Base-by-base conservation (phyloP, 2,113 vertebrate genomes). In the Phalacrocorax aristotelis region DNA sequence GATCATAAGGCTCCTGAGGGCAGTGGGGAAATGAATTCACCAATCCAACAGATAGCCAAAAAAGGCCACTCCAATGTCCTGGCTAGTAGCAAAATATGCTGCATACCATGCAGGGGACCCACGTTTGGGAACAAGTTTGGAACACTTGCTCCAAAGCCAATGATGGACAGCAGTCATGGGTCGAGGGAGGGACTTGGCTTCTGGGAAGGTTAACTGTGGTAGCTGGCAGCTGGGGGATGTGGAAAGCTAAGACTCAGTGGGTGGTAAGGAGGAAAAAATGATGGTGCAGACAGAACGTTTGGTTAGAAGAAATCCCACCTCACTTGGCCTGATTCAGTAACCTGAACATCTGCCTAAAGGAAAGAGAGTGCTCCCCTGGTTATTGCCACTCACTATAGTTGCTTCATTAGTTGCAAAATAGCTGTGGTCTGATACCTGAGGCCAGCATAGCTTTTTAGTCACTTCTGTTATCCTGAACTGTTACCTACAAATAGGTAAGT, bases 41-140 rank as follows among this genome's bases (percentile, higher is more conserved):
- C 46, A 87, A 14, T 57, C 65, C 55, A 48, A 79, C 58, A 71
- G 55, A 32, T 30, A 91, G 83, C 29, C 38, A 76, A 57, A 93
- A 93, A 77, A 64, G 60, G 61, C 66, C 83, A 85, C 26, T 14
- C 10, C 1, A 3, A 40, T 64, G 8, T 91, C 65, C 38, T 92
- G 83, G 38, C 6, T 71, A 61, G n/a, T 40, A 78, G 38, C 26
- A 71, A 48, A 55, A 68, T 44, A 42, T 1, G 20, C n/a, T 76
- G 8, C 0, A 0, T 58, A 61, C 20, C 4, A 7, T 0, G 0
- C 15, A 69, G 42, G 13, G 65, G 20, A 94, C 15, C 13, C 8
- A 19, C 8, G 10, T 36, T 38, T 71, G 52, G 66, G 58, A 87
- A 80, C 5, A 46, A 48, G 19, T 42, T 77, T 83, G 57, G n/a